Base-by-base conservation (phyloP, 2,888 invertebrate genomes). In the Punctoribates punctum region DNA sequence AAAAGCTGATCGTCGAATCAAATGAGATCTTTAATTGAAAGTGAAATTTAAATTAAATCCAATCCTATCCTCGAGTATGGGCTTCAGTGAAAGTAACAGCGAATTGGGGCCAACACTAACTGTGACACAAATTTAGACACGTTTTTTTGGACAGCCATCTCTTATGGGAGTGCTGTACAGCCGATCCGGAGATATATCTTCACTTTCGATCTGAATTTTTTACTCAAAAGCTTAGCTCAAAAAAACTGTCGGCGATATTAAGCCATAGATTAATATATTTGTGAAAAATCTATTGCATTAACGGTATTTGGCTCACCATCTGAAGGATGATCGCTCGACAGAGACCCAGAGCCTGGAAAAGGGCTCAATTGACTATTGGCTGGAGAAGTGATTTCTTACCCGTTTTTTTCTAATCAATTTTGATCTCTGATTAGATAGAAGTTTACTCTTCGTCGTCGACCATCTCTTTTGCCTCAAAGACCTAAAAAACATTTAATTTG, bases 91-190 rank as follows among this genome's bases (percentile, higher is more conserved):
- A 42, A 42, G 42, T 42, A 20, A 20, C 6, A 20, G 9, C 25
- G 8, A 13, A 57, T 57, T 57, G 5, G 57, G 57, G 57, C 23
- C 57, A 57, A 20, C n/a, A 57, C n/a, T 57, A 8, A 2, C 8
- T 23, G 20, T 57, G 57, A 57, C 57, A 57, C 57, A 57, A 57
- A 57, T 57, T 57, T 2, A 25, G 57, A 57, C 57, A 57, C 57
- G 57, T 57, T 57, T 57, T 57, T 20, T 23, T 57, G 57, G 57
- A 57, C 57, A 57, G 57, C 11, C 4, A 17, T 5, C 1, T 51
- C 17, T 57, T 25, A 9, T 57, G 25, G 13, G 4, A 20, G 54
- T 6, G n/a, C 20, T 57, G 57, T 25, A 48, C 6, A 25, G 17
- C 46, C 13, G 25, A 8, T 57, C 9, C 9, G 2, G 48, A 20